phyloP scores from a whole-genome alignment of 2,113 vertebrate species.

The Callopanchax toddi region DNA sequence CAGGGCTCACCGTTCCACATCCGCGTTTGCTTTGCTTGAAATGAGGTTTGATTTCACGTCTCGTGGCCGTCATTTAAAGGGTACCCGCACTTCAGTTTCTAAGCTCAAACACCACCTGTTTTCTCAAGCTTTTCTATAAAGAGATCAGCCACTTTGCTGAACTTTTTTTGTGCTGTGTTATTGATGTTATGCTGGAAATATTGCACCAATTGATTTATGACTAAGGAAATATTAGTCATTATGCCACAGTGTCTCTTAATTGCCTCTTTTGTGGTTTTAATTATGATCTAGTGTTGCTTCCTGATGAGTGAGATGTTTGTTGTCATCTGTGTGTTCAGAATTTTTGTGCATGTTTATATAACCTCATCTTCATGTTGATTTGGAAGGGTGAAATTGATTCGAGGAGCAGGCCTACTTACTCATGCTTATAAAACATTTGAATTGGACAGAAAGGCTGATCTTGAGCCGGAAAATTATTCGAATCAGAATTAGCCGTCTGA shows the following conservation, averaged over 20 bases:
- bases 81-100: conserved; percentile 7
- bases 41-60: conserved; percentile 32
- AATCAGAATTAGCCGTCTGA: conserved; percentile 34
- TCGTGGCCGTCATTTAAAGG: conserved; percentile 19
- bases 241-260: conserved; percentile 37
- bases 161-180: conserved; percentile 13
- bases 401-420: conserved; percentile 66
- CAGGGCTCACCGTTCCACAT: conserved; percentile 21
- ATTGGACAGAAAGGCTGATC: conserved; percentile 70
- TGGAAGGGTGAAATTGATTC: conserved; percentile 64
- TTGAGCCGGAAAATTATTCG: conserved; percentile 35
- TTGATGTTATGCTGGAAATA: conserved; percentile 26
- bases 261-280: conserved; percentile 47
- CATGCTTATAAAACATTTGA: conserved; percentile 64
- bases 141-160: background rate
- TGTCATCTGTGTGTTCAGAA: conserved; percentile 5
- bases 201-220: conserved; percentile 37
- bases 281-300: conserved; percentile 19
- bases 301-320: conserved; percentile 20
- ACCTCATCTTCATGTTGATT: conserved; percentile 49
- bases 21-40: conserved; percentile 19
- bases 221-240: conserved; percentile 32
- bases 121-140: background rate
- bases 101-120: background rate
- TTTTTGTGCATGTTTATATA: conserved; percentile 18